Conservation (phyloP, 2,113 vertebrate species). For the Jacana jacana region DNA sequence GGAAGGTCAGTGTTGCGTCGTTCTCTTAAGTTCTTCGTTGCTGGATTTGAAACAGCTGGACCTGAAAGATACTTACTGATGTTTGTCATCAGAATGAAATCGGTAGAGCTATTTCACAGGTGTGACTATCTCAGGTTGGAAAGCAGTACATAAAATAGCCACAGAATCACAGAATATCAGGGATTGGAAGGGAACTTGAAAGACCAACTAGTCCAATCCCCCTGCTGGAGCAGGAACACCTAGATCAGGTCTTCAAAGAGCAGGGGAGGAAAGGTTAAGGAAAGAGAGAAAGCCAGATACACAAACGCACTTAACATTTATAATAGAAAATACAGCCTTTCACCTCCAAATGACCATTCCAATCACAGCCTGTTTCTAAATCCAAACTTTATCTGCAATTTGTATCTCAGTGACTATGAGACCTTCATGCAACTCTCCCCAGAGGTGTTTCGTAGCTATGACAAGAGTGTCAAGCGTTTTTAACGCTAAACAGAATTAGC, state of each 20-base stretch:
- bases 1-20: slow-evolving; percentile 78
- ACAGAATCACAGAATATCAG: too few species aligned
- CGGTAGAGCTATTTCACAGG: not conserved
- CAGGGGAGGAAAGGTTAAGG: not conserved
- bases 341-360: not conserved
- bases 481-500: not conserved
- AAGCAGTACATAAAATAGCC: not conserved
- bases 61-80: slow-evolving; percentile 57
- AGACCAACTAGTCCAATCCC: too few species aligned
- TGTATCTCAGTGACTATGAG: not conserved
- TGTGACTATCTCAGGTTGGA: not conserved
- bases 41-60: slow-evolving; percentile 72
- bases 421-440: not conserved
- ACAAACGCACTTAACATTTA: accelerated
- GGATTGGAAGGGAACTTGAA: too few species aligned
- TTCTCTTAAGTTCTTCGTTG: slow-evolving; percentile 78
- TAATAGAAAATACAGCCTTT: not conserved
- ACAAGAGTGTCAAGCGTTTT: not conserved
- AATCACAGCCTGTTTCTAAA: not conserved
- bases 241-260: not conserved
- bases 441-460: not conserved
- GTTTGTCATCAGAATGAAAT: not conserved
- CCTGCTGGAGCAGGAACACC: too few species aligned
- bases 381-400: not conserved
- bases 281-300: not conserved